Percentiles rank a stretch among this genome's conserved stretches.
These are phyloP conservation scores for Anorthoa munda DNA, from an alignment of 2,888 invertebrate genomes.

Conservation along the genomic window DNA sequence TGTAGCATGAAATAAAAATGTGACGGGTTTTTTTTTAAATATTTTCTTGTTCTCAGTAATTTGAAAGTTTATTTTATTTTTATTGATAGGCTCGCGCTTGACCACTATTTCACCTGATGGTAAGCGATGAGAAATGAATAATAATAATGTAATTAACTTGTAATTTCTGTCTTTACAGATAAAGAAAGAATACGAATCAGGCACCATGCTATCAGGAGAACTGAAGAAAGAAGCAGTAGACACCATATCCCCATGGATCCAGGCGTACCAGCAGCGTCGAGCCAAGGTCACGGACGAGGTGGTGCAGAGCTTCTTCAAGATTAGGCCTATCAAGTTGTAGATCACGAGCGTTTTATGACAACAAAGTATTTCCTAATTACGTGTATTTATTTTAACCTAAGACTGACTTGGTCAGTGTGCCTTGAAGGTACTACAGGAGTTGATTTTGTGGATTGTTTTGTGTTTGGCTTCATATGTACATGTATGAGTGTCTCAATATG, in stretches of 20 bases:
- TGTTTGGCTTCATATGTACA: neutral
- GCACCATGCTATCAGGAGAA: constrained; percentile 97
- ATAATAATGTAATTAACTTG: too few species aligned
- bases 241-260: constrained; percentile 92
- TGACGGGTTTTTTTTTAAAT: too few species aligned
- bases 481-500: too few species aligned
- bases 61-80: too few species aligned
- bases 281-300: constrained; percentile 96
- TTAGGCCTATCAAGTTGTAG: constrained; percentile 93
- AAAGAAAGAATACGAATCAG: constrained; percentile 95
- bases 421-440: constrained; percentile 42
- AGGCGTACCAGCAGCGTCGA: constrained; percentile 95
- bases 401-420: constrained; percentile 60
- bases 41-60: too few species aligned
- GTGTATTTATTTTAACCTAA: constrained; percentile 31
- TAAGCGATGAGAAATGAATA: too few species aligned
- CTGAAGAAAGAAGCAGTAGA: constrained; percentile 98
- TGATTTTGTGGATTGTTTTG: constrained; percentile 25
- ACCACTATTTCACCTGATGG: too few species aligned
- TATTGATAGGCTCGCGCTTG: too few species aligned
- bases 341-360: neutral
- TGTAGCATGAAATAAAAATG: too few species aligned
- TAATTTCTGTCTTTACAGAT: constrained; percentile 75
- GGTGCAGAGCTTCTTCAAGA: constrained; percentile 95
- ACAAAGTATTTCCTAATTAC: constrained; percentile 23